Conservation (phyloP, 2,888 invertebrate species). For the Neoitamus cyanurus region DNA sequence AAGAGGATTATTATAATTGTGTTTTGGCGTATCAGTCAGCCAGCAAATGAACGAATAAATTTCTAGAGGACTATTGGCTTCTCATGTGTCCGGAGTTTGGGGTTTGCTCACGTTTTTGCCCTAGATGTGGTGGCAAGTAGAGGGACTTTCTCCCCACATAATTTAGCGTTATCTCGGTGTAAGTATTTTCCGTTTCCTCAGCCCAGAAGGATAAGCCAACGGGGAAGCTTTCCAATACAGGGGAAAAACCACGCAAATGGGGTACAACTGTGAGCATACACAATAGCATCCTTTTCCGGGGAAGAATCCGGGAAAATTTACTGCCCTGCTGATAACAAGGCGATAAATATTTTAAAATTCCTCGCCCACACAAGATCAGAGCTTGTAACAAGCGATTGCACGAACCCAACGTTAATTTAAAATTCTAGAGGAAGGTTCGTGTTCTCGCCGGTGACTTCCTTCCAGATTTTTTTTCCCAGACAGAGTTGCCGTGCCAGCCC, state of each 20-base stretch:
- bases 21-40: not conserved
- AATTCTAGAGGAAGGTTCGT: not conserved
- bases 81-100: not conserved
- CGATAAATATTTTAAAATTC: conserved; percentile 5
- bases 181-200: not conserved
- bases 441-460: not conserved
- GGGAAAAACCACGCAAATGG: not conserved
- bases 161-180: not conserved
- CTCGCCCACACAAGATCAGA: not conserved
- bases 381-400: not conserved
- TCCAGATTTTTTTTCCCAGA: not conserved
- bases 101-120: not conserved
- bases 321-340: not conserved
- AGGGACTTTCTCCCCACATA: not conserved
- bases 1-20: too few relatives aligned
- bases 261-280: not conserved
- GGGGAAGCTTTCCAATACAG: not conserved
- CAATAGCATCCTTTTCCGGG: not conserved
- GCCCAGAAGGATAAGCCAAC: not conserved
- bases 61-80: not conserved
- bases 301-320: not conserved
- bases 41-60: not conserved
- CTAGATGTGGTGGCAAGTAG: not conserved
- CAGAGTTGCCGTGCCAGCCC: not conserved
- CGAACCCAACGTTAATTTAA: not conserved